Base-by-base conservation (phyloP, 1,140 invertebrate species). In the Eriosoma lanigerum region DNA sequence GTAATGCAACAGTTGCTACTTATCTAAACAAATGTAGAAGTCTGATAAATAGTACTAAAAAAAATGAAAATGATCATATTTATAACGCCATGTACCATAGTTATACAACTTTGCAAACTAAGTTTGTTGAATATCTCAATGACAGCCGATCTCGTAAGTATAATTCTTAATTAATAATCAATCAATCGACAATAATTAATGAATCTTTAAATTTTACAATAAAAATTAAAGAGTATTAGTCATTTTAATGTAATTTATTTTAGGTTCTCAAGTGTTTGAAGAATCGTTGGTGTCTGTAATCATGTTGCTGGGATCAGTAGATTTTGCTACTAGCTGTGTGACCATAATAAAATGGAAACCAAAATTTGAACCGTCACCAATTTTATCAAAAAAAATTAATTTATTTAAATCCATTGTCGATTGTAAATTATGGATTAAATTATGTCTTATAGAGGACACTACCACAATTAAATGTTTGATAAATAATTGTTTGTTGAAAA, bases 221-320 rank as follows among this genome's bases (percentile, higher is more conserved):
- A n/a, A n/a, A n/a, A n/a, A n/a, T n/a, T n/a, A n/a, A n/a, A n/a
- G n/a, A n/a, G n/a, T n/a, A n/a, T n/a, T n/a, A n/a, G n/a, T n/a
- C n/a, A n/a, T n/a, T 24, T 24, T 32, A 38, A 10, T 26, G 6
- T 50, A 72, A 70, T 72, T 72, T 29, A 21, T 54, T 58, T 1
- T 29, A 78, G 75, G 75, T 46, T 78, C 56, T 78, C 52, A 46
- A 17, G 29, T n/a, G 3, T 62, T 78, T 78, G 75, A 78, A 78
- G 75, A 78, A n/a, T 62, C 1, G 0, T 17, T 78, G 8, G 44
- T 60, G 3, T 26, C 75, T 19, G 46, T 60, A 17, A 60, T 78
- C 48, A 48, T 78, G 10, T n/a, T 78, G 1, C 24, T 78, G 17
- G 75, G 75, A 26, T 78, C 75, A 44, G 75, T 50, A 60, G 75